phyloP scores from a whole-genome alignment of 2,797 vertebrate species.

The Trachops cirrhosus region DNA sequence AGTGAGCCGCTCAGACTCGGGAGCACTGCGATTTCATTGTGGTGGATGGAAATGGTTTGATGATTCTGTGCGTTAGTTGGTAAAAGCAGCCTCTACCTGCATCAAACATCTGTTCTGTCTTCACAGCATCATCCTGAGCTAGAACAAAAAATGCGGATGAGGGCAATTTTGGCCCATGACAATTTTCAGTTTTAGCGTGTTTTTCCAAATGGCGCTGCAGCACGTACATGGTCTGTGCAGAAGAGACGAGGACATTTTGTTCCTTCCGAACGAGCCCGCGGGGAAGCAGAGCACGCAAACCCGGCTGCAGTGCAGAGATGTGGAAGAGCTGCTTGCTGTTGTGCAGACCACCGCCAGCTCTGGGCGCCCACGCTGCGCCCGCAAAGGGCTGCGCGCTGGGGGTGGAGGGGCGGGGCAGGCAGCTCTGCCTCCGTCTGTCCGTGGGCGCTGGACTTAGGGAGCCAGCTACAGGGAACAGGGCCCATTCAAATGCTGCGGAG shows the following conservation, averaged over 20 bases:
- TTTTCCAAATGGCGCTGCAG: slow-evolving; percentile 22
- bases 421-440: background rate
- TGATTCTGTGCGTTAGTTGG: background rate
- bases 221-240: background rate
- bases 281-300: background rate
- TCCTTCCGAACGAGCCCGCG: background rate
- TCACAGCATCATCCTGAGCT: background rate
- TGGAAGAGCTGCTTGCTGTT: background rate
- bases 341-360: too few relatives aligned
- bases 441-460: accelerated
- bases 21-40: background rate
- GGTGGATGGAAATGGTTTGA: background rate
- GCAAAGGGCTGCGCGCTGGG: background rate
- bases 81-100: slow-evolving; percentile 8
- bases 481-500: background rate
- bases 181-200: slow-evolving; percentile 33
- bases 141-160: background rate
- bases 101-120: slow-evolving; percentile 14
- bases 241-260: background rate
- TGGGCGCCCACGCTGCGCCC: accelerated
- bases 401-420: background rate
- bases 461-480: accelerated
- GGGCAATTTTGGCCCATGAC: background rate
- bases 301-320: background rate
- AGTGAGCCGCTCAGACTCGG: background rate